These are phyloP conservation scores for Pogoniulus pusillus DNA, from an alignment of 2,797 vertebrate genomes.

Conservation along the genomic window DNA sequence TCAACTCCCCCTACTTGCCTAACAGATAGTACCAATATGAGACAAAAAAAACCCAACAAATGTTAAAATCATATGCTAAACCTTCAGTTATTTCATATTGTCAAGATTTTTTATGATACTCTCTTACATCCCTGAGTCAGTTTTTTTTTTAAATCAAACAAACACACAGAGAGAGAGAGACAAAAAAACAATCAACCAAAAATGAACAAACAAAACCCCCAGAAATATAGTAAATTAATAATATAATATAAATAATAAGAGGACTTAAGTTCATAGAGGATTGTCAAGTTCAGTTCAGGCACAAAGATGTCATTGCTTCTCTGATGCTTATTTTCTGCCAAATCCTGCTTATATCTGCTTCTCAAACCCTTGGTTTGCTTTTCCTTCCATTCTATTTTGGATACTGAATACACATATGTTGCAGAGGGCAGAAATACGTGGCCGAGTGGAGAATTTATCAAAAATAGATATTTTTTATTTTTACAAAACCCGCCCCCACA, in stretches of 20 bases:
- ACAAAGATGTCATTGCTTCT: background rate
- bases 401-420: too few species aligned
- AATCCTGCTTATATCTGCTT: background rate
- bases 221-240: background rate
- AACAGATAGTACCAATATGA: background rate
- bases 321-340: background rate
- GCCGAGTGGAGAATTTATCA: too few species aligned
- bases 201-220: background rate
- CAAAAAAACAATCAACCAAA: background rate
- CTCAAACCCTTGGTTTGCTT: background rate
- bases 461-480: too few species aligned
- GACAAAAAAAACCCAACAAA: background rate
- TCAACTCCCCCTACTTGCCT: background rate
- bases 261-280: background rate
- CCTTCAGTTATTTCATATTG: background rate
- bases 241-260: too few species aligned
- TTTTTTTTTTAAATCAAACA: background rate
- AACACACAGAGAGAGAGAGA: too few species aligned
- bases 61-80: background rate
- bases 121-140: background rate
- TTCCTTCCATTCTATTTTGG: background rate
- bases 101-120: background rate
- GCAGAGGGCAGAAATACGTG: too few species aligned
- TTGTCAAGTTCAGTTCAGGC: background rate
- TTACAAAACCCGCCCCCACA: too few species aligned